Evolutionary conservation across 2,113 vertebrate genomes (phyloP).

Genomic region (Myotis lucifugus): DNA sequence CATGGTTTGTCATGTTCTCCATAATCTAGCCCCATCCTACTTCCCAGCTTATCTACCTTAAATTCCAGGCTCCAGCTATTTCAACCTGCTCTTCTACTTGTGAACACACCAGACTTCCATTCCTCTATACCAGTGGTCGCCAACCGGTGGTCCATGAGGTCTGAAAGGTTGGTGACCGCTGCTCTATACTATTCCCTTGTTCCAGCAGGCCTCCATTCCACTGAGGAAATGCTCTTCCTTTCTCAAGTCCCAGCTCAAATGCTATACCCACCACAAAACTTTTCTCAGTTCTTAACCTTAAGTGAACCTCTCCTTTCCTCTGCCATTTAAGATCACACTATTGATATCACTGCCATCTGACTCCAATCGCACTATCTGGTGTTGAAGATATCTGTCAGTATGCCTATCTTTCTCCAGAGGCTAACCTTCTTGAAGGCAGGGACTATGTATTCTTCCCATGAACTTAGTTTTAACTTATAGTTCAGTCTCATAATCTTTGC

Average conservation of each 20-base stretch:
- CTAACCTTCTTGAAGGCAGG: background rate
- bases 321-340: background rate
- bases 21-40: background rate
- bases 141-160: no score
- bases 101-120: background rate
- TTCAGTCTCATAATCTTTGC: slow-evolving; percentile 6
- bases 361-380: background rate
- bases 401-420: background rate
- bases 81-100: background rate
- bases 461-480: slow-evolving; percentile 10
- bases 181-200: background rate
- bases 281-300: background rate
- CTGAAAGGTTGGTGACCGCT: no score
- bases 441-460: background rate
- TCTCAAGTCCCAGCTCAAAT: background rate
- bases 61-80: background rate
- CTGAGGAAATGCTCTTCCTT: background rate
- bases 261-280: background rate
- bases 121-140: background rate
- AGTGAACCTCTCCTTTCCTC: background rate
- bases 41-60: background rate
- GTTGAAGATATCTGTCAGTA: background rate
- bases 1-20: background rate
- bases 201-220: background rate
- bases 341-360: background rate